Evolutionary conservation across 2,888 invertebrate species (phyloP), one percentile per base, ranked within the genome.

Genomic region (Tubulanus polymorphus): DNA sequence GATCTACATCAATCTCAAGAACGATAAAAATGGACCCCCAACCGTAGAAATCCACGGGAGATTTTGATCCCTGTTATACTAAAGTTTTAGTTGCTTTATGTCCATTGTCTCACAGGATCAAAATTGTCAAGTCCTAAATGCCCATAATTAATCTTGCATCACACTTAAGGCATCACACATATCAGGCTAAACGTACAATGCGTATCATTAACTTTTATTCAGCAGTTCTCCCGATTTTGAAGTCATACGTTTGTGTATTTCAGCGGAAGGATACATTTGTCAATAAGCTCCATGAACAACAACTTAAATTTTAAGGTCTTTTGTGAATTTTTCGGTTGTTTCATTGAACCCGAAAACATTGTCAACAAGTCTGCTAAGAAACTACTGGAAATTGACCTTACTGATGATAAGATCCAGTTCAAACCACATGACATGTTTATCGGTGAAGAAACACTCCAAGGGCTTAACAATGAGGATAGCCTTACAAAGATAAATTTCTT

Each of bases 11-110:
- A 23, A 8, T 46, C 59, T 20, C 20, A 63, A 3, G 48, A 49
- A 15, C 25, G n/a, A n/a, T n/a, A n/a, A n/a, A n/a, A n/a, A n/a
- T n/a, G n/a, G n/a, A n/a, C n/a, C n/a, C n/a, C n/a, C n/a, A n/a
- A n/a, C n/a, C n/a, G n/a, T n/a, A n/a, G n/a, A 32, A 37, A 59
- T 0, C 28, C 35, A 18, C 66, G 60, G 2, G 28, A 56, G 12
- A n/a, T 53, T 18, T 25, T 66, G 35, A 30, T 60, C 25, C 63
- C 66, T 59, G 57, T 53, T 8, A 57, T 54, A 20, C 57, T 54
- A 10, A 37, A 47, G 15, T 56, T 54, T 37, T 55, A 56, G 30
- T 54, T 29, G 12, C 10, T 32, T 53, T 54, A 51, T 27, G 12
- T 55, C 18, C 23, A n/a, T n/a, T n/a, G n/a, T n/a, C n/a, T n/a